A percentile compares a stretch with the other conserved stretches of the same genome.
These are phyloP conservation scores for Toxotes lorentzi DNA, from an alignment of 2,797 vertebrate genomes.

Conservation along the genomic window DNA sequence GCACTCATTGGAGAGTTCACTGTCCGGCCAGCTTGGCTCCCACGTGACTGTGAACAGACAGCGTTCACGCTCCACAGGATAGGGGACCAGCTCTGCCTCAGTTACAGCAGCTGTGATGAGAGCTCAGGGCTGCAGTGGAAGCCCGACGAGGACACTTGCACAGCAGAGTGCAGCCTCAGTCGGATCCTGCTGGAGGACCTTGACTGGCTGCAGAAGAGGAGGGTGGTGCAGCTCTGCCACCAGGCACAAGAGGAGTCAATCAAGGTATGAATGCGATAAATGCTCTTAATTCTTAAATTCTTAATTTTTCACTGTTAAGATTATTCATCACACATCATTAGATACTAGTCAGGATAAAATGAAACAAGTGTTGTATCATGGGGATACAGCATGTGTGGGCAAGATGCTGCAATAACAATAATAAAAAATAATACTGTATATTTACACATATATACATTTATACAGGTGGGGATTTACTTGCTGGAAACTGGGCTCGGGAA, in stretches of 20 bases:
- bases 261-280: constrained; percentile 85
- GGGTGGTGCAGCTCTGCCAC: constrained; percentile 90
- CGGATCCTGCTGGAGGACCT: constrained; percentile 90
- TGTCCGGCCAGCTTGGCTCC: constrained; percentile 79
- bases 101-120: constrained; percentile 78
- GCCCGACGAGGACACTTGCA: constrained; percentile 71
- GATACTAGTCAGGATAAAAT: background rate
- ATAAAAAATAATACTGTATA: background rate
- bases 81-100: constrained; percentile 85
- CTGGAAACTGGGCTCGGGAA: constrained; percentile 92
- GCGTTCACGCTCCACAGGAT: constrained; percentile 86
- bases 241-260: constrained; percentile 81
- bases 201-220: constrained; percentile 96
- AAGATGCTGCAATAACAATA: background rate
- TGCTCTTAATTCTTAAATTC: background rate
- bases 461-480: constrained; percentile 93
- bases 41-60: constrained; percentile 71
- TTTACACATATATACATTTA: background rate
- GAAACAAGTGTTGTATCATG: background rate
- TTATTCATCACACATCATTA: background rate
- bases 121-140: constrained; percentile 45
- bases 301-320: background rate
- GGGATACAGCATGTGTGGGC: too few relatives aligned
- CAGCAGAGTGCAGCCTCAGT: constrained; percentile 85
- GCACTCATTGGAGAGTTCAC: constrained; percentile 90